These are phyloP conservation scores for Hymenochirus boettgeri DNA, from an alignment of 2,113 vertebrate species.

Conservation along the genomic window DNA sequence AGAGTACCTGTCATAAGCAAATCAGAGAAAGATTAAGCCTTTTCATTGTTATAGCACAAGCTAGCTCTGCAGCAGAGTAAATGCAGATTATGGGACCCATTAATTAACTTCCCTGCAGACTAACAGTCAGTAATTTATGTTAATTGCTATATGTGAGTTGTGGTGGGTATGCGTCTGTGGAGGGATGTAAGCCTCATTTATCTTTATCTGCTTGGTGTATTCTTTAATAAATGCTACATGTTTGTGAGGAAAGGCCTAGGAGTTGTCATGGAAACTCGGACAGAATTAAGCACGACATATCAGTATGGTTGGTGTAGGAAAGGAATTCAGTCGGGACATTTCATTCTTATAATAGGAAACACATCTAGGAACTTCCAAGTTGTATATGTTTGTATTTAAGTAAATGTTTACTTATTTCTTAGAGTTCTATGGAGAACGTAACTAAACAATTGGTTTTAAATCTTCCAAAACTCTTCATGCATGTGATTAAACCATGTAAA, in stretches of 20 bases:
- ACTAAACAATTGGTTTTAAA: too few relatives aligned
- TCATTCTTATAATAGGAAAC: not conserved
- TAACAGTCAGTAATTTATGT: constrained; percentile 42
- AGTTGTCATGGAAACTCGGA: constrained; percentile 29
- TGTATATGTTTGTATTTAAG: too few relatives aligned
- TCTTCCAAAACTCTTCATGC: too few relatives aligned
- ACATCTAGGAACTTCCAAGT: not conserved
- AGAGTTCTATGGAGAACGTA: too few relatives aligned
- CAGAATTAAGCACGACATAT: constrained; percentile 19
- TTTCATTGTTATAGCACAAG: constrained; percentile 28
- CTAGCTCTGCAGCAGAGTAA: constrained; percentile 29
- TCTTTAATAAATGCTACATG: constrained; percentile 24
- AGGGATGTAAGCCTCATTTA: constrained; percentile 41
- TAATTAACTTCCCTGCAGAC: constrained; percentile 42
- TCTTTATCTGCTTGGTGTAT: constrained; percentile 39
- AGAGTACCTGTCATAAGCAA: constrained; percentile 32
- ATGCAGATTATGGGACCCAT: constrained; percentile 41
- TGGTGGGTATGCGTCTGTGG: constrained; percentile 36
- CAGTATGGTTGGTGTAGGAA: constrained; percentile 2
- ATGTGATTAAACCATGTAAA: too few relatives aligned
- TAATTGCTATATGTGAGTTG: constrained; percentile 38
- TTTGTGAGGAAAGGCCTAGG: constrained; percentile 24
- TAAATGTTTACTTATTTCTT: too few relatives aligned
- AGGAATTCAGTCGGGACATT: not conserved
- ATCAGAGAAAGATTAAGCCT: constrained; percentile 23